Base-by-base conservation (phyloP, 2,113 vertebrate species). In the Anarhynchus alexandrinus region DNA sequence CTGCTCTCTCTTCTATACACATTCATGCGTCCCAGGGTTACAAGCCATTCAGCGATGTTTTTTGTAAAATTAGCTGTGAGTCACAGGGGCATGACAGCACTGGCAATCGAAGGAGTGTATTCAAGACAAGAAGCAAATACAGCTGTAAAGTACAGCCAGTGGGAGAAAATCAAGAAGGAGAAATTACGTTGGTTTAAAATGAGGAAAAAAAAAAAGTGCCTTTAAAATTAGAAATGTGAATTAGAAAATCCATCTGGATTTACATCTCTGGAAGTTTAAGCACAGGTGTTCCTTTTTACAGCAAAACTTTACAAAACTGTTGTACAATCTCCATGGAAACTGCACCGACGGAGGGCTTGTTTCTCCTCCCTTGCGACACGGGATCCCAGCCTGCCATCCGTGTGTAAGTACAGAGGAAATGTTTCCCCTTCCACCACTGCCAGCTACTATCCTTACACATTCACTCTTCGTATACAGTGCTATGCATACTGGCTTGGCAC, bases 11-110 rank as follows among this genome's bases (percentile, higher is more conserved):
- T 79, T 77, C 73, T 82, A 9, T 65, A 73, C n/a, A 34, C 70
- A 62, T 69, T 40, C 22, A 23, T 21, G 26, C 58, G 58, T 88
- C 45, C 42, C 61, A 22, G 78, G 86, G 73, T 91, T 93, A 80
- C 66, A 80, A 82, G 70, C 55, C 71, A 11, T 49, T 84, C 73
- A 36, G 47, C 1, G 3, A 73, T 64, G 36, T 1, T 79, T 88
- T 91, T 69, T 82, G 82, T 58, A 52, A 83, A 95, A 95, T 89
- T 91, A 95, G n/a, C 86, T 88, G 54, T 86, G 93, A 97, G 84
- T 81, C 91, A 94, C n/a, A 51, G 65, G 84, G 78, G 38, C 79
- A 93, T 16, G 71, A 52, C 74, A 93, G 74, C 49, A 27, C 54
- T 76, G 42, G 61, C 72, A 91, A 61, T 58, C 1, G 6, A 85